phyloP scores from a whole-genome alignment of 1,140 invertebrate genomes.

The Paraescarpia echinospica region DNA sequence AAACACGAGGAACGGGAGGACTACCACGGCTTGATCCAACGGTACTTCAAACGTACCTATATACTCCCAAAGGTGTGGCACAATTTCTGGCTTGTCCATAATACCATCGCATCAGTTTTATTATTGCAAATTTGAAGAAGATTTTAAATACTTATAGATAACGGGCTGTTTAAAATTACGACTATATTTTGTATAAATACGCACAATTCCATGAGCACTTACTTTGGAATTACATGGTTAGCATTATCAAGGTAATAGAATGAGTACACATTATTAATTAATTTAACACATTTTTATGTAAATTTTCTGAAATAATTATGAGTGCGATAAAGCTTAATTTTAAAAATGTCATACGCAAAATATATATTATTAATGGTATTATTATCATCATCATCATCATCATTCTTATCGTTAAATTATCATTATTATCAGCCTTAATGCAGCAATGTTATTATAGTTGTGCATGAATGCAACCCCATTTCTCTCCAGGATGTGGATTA shows the following conservation, averaged over 20 bases:
- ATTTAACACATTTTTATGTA: background rate
- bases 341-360: too few relatives aligned
- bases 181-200: too few relatives aligned
- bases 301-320: background rate
- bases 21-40: constrained; percentile 70
- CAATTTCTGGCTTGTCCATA: background rate
- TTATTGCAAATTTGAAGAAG: background rate
- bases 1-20: constrained; percentile 50
- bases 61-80: background rate
- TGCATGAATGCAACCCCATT: background rate
- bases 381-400: background rate
- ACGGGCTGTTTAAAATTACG: too few relatives aligned
- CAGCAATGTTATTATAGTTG: background rate
- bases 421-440: too few relatives aligned
- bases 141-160: too few relatives aligned
- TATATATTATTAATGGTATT: too few relatives aligned
- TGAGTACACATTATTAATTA: background rate
- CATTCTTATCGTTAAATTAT: background rate
- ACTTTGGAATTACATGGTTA: background rate
- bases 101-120: background rate
- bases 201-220: background rate
- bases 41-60: background rate
- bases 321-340: background rate
- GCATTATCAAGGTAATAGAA: background rate
- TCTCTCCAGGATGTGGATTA: background rate